Evolutionary conservation across 2,888 invertebrate species (phyloP).

Genomic region (Hydrotaea cyrtoneurina): DNA sequence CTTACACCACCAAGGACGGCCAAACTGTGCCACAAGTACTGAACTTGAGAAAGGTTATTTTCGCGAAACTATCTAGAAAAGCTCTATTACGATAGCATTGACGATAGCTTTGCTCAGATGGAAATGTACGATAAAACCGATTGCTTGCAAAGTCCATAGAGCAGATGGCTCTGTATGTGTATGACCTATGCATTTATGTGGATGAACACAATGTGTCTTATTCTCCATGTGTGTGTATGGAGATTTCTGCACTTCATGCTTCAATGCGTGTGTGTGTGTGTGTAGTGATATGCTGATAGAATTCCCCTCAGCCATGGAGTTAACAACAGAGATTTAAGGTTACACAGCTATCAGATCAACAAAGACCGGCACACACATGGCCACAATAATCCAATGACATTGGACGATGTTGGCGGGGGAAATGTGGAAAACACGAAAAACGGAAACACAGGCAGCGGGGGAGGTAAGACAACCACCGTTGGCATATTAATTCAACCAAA

Average conservation of each 20-base stretch:
- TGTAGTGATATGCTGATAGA: constrained; percentile 9
- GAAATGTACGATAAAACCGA: constrained; percentile 11
- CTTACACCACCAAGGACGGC: too few relatives aligned
- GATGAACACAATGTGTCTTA: constrained; percentile 10
- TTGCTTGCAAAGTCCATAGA: constrained; percentile 1
- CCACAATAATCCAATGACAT: not conserved
- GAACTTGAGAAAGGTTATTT: too few relatives aligned
- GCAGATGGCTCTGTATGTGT: not conserved
- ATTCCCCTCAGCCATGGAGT: constrained; percentile 12
- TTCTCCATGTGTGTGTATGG: not conserved
- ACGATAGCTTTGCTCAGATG: too few relatives aligned
- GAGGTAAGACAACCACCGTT: not conserved
- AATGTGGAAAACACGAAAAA: too few relatives aligned
- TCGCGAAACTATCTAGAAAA: too few relatives aligned
- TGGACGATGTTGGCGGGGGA: too few relatives aligned
- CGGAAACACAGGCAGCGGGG: not conserved
- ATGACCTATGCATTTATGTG: not conserved
- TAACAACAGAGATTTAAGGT: constrained; percentile 33
- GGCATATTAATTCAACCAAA: constrained; percentile 11
- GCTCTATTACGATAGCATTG: too few relatives aligned
- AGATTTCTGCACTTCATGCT: not conserved
- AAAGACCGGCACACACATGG: too few relatives aligned
- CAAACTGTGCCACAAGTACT: too few relatives aligned
- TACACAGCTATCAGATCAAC: not conserved
- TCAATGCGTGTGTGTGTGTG: not conserved